These are phyloP conservation scores for Enteromius mattozi DNA, from an alignment of 2,797 vertebrate species.

Conservation along the genomic window DNA sequence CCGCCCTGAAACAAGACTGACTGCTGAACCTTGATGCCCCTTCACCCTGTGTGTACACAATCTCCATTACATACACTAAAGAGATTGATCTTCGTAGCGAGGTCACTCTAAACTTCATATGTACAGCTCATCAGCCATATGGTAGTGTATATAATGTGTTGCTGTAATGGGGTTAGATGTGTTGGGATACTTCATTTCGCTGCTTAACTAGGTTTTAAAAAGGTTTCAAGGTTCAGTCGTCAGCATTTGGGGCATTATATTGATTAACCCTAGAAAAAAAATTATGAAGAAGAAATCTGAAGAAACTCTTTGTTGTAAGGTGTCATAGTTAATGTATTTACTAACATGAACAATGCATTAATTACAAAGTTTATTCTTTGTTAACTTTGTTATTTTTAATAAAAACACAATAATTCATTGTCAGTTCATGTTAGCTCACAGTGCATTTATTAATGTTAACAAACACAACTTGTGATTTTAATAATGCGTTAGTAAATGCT, in stretches of 20 bases:
- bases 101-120: constrained; percentile 27
- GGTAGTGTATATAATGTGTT: neutral
- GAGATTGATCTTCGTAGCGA: neutral
- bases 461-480: too few species aligned
- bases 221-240: neutral
- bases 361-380: too few species aligned
- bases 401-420: too few species aligned
- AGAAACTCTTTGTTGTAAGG: too few species aligned
- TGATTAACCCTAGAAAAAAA: neutral
- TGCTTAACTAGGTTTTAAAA: neutral
- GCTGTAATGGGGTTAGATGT: neutral
- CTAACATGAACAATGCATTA: too few species aligned
- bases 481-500: too few species aligned
- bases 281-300: neutral
- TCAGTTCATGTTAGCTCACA: too few species aligned
- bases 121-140: constrained; percentile 34
- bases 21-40: constrained; percentile 54
- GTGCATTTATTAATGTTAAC: too few species aligned
- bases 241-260: neutral
- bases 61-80: constrained; percentile 46
- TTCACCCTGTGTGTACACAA: constrained; percentile 52
- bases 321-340: too few species aligned
- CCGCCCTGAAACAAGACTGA: constrained; percentile 52
- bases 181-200: neutral
- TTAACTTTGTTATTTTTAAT: too few species aligned